A percentile compares a stretch with the other conserved stretches of the same genome.
Conservation (phyloP, 2,888 invertebrate genomes). For the Tetragonisca angustula region DNA sequence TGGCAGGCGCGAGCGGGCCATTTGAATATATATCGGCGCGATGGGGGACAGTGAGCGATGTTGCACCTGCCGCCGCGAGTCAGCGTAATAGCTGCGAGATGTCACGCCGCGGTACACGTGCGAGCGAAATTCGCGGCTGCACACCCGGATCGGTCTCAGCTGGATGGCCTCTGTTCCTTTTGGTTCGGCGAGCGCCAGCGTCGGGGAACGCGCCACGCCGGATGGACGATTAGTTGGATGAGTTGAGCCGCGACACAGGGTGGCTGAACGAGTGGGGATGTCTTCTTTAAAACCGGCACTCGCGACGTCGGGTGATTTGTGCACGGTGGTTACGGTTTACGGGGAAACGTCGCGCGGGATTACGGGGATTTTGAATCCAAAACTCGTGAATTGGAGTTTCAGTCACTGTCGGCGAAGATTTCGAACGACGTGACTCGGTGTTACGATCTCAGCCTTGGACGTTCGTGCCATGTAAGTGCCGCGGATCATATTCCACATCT, state of each 20-base stretch:
- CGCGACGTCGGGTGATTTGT: conserved; percentile 9
- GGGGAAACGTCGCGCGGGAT: neutral
- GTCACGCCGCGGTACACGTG: conserved; percentile 76
- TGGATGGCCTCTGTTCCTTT: neutral
- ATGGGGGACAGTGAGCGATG: conserved; percentile 82
- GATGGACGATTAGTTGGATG: conserved; percentile 58
- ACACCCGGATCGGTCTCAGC: neutral
- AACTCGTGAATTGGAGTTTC: neutral
- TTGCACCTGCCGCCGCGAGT: conserved; percentile 81
- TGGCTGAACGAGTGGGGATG: conserved; percentile 1
- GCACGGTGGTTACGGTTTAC: neutral
- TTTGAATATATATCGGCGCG: conserved; percentile 77
- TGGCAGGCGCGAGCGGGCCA: conserved; percentile 63
- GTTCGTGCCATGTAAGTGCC: too few species aligned
- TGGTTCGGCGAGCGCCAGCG: conserved; percentile 12
- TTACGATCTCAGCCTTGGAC: too few species aligned
- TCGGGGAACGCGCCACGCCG: conserved; percentile 47
- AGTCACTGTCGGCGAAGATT: neutral
- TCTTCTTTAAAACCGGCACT: conserved; percentile 18
- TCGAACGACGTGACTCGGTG: neutral
- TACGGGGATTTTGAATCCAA: conserved; percentile 56
- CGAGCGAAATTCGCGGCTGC: conserved; percentile 70
- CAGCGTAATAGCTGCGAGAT: conserved; percentile 80
- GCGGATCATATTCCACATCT: too few species aligned
- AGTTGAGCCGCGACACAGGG: conserved; percentile 44